These are phyloP conservation scores for Nipponacmea schrenckii DNA, from an alignment of 2,888 invertebrate species.

Conservation along the genomic window DNA sequence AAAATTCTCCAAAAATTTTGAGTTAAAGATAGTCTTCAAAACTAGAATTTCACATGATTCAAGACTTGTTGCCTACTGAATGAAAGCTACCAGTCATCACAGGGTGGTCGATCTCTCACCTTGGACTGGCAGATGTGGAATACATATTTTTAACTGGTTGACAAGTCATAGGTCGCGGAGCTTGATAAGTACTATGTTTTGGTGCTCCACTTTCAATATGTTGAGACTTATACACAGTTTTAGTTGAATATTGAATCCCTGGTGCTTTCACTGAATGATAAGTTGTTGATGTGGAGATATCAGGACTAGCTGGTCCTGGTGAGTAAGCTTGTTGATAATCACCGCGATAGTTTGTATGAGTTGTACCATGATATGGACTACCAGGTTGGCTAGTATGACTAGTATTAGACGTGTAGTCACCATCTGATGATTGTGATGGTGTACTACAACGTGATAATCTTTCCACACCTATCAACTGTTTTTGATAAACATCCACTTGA, in stretches of 20 bases:
- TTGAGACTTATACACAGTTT: conserved; percentile 43
- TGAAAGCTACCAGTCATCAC: neutral
- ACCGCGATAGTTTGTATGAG: conserved; percentile 12
- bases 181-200: conserved; percentile 68
- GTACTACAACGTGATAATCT: conserved; percentile 44
- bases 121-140: conserved; percentile 25
- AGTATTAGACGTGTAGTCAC: conserved; percentile 32
- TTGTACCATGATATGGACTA: conserved; percentile 20
- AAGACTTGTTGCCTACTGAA: neutral
- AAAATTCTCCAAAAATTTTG: neutral
- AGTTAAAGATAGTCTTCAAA: neutral
- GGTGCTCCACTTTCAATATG: conserved; percentile 45
- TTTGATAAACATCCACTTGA: conserved; percentile 56
- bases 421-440: conserved; percentile 53
- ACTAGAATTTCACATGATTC: neutral
- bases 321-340: conserved; percentile 19
- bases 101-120: conserved; percentile 24
- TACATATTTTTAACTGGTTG: conserved; percentile 62
- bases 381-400: conserved; percentile 22
- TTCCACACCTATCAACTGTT: conserved; percentile 50
- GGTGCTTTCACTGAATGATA: conserved; percentile 40
- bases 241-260: conserved; percentile 50
- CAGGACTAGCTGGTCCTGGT: conserved; percentile 28
- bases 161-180: conserved; percentile 71
- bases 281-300: conserved; percentile 35